phyloP scores from a whole-genome alignment of 2,797 vertebrate genomes.

The Simalia tracyae region DNA sequence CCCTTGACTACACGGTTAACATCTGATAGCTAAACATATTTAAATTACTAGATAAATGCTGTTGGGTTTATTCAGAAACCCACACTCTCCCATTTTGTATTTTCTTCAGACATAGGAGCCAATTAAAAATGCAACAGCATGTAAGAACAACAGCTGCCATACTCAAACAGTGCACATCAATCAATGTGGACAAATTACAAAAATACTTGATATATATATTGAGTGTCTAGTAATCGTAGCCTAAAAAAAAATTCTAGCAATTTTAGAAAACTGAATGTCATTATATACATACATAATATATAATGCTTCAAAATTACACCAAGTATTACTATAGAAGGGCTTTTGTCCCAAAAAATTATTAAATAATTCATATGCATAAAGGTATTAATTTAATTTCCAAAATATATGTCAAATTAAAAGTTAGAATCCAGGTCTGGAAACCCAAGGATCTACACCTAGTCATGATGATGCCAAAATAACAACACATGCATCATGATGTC shows the following conservation, averaged over 20 bases:
- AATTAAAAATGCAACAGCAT: constrained; percentile 72
- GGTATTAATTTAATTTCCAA: not conserved
- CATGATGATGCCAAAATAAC: no score
- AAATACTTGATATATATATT: not conserved
- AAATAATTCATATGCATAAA: not conserved
- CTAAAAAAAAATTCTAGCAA: not conserved
- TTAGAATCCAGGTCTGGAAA: not conserved
- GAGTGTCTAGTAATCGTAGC: not conserved
- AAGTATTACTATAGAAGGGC: not conserved
- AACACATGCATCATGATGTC: no score
- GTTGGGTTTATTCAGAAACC: constrained; percentile 54
- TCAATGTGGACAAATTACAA: constrained; percentile 43
- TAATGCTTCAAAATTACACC: not conserved
- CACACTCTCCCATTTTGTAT: constrained; percentile 66
- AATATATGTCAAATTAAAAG: not conserved
- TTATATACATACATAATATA: not conserved
- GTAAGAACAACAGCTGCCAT: constrained; percentile 60
- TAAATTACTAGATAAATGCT: constrained; percentile 39
- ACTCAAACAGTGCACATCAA: constrained; percentile 49
- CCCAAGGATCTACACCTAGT: no score
- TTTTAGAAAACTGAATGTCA: not conserved
- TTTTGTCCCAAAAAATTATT: no score
- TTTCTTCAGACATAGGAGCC: constrained; percentile 59
- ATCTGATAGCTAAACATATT: constrained; percentile 45
- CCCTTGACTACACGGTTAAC: constrained; percentile 18